Percentiles rank a stretch among this genome's conserved stretches.
These are phyloP conservation scores for Chamaedrilus cognettii DNA, from an alignment of 2,888 invertebrate species.

Conservation along the genomic window DNA sequence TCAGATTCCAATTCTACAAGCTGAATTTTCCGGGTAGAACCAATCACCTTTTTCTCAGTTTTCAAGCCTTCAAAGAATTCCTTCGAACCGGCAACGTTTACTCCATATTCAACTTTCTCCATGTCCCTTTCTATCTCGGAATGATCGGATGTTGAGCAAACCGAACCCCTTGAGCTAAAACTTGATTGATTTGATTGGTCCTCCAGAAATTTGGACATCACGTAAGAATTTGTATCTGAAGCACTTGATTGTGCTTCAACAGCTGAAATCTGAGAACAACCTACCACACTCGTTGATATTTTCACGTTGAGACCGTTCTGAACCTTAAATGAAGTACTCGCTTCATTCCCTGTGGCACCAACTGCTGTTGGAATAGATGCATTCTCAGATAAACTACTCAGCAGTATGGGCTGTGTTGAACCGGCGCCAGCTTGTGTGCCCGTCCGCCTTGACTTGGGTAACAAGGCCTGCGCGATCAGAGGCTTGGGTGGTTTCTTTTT, in stretches of 20 bases:
- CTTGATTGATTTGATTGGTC: not conserved
- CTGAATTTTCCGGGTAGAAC: not conserved
- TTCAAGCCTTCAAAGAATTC: not conserved
- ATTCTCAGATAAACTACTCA: not conserved
- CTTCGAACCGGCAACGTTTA: not conserved
- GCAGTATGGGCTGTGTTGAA: not conserved
- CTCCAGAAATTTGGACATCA: not conserved
- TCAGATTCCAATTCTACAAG: not conserved
- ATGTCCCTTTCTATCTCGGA: not conserved
- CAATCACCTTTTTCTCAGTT: not conserved
- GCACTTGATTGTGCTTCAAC: not conserved
- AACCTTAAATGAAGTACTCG: not conserved
- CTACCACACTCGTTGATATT: not conserved
- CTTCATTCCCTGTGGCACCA: not conserved
- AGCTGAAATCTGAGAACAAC: not conserved
- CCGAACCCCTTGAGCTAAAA: not conserved
- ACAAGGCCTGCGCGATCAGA: slow-evolving; percentile 20
- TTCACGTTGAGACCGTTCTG: not conserved
- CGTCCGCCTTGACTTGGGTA: slow-evolving; percentile 16
- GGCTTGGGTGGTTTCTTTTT: slow-evolving; percentile 17
- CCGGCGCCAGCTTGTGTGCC: too few relatives aligned
- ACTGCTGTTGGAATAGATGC: not conserved
- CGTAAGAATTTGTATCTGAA: not conserved
- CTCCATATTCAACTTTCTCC: not conserved
- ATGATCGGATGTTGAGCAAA: not conserved